Evolutionary conservation across 2,888 invertebrate species (phyloP), one percentile per base, ranked within the genome.

Genomic region (Eurytoma adleriae): DNA sequence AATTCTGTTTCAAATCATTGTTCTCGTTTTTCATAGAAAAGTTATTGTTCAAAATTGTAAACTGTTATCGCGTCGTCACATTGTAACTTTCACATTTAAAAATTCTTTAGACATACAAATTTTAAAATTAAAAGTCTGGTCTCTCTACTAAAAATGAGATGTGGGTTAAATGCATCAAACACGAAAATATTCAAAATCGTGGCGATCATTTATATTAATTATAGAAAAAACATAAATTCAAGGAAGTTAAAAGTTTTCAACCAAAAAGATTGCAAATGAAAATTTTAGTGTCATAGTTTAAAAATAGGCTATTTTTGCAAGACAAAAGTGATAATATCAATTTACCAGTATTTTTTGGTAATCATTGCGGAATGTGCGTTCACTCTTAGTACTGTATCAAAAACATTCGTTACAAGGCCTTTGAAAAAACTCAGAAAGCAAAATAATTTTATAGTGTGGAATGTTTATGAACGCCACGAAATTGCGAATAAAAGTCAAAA

Each of bases 391-490:
- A 68, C 69, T 18, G 30, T 64, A 64, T 74, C 61, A 27, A 64
- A 50, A 54, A 50, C 56, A 64, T 20, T 66, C 66, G 7, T 7
- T 7, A 10, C 40, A 40, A 40, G 10, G 10, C 40, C 40, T 10
- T 10, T 10, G 7, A 40, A 40, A 40, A 66, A 69, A 50, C n/a
- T 66, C 70, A 16, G 61, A 76, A 24, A 59, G 10, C 18, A 76
- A 64, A 48, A 10, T 13, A 77, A 68, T 80, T 76, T 57, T n/a
- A 56, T 27, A 4, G 40, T 40, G 30, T 54, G 69, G 69, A 75
- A 81, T 70, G 71, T 67, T 62, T 12, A 81, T 76, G 64, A 76
- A 27, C 77, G 79, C 77, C 82, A 79, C 79, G 66, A 82, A 18
- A 77, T 77, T 73, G 70, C 18, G 27, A 48, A 59, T 72, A 73